Evolutionary conservation across 1,140 invertebrate species (phyloP).

Genomic region (Cydia fagiglandana): DNA sequence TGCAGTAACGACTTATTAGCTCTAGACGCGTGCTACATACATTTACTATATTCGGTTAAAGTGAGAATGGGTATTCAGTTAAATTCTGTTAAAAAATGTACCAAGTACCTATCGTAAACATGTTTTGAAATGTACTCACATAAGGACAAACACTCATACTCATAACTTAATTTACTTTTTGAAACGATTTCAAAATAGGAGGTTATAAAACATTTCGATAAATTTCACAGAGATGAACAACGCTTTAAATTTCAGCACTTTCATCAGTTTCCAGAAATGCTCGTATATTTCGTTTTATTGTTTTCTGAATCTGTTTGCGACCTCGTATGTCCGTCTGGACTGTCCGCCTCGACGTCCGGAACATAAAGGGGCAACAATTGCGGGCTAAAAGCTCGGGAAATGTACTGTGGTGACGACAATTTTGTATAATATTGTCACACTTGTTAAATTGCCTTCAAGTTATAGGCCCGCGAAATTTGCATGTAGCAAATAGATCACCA

Average conservation of each 20-base stretch:
- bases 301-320: slow-evolving; percentile 6
- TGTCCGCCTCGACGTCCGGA: neutral
- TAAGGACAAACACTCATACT: too few relatives aligned
- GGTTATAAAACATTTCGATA: neutral
- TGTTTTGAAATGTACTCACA: too few relatives aligned
- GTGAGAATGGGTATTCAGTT: neutral
- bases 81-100: neutral
- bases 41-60: neutral
- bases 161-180: too few relatives aligned
- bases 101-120: too few relatives aligned
- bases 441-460: neutral
- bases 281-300: slow-evolving; percentile 13
- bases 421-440: neutral
- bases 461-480: too few relatives aligned
- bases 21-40: slow-evolving; percentile 1
- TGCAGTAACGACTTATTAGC: neutral
- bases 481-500: too few relatives aligned
- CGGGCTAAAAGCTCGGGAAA: neutral
- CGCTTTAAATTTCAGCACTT: neutral
- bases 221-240: neutral
- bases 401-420: neutral
- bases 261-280: neutral
- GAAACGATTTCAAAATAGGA: too few relatives aligned
- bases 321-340: neutral
- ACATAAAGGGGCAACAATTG: slow-evolving; percentile 14